These are phyloP conservation scores for Yponomeuta plumbellus DNA, from an alignment of 2,888 invertebrate species.

Conservation along the genomic window DNA sequence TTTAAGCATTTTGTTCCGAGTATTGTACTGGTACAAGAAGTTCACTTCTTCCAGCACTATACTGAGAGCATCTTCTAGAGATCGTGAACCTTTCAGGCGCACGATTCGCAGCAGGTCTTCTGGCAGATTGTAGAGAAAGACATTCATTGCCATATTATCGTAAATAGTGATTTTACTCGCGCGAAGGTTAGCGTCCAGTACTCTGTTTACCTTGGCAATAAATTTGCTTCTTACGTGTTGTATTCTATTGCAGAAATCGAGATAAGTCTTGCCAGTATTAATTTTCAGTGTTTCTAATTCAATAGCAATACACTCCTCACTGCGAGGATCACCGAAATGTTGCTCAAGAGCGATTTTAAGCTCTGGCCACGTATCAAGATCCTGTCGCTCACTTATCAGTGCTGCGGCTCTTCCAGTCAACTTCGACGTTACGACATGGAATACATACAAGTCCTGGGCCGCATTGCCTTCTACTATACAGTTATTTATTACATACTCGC, in stretches of 20 bases:
- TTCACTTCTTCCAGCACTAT: constrained; percentile 6
- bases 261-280: not conserved
- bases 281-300: constrained; percentile 9
- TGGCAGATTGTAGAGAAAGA: constrained; percentile 10
- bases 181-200: no score
- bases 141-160: constrained; percentile 2
- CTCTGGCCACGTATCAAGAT: no score
- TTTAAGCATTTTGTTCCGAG: no score
- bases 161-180: not conserved
- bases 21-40: no score
- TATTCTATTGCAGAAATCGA: constrained; percentile 11
- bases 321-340: no score
- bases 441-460: no score
- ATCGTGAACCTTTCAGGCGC: not conserved
- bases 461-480: not conserved
- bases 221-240: no score
- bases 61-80: constrained; percentile 2
- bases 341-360: no score
- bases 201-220: no score
- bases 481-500: constrained; percentile 7
- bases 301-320: constrained; percentile 9
- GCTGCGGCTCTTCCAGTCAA: no score
- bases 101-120: constrained; percentile 10
- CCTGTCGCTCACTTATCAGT: no score
- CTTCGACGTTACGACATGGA: no score